Conservation (phyloP, 2,888 invertebrate genomes). For the Crepidodera aurea region DNA sequence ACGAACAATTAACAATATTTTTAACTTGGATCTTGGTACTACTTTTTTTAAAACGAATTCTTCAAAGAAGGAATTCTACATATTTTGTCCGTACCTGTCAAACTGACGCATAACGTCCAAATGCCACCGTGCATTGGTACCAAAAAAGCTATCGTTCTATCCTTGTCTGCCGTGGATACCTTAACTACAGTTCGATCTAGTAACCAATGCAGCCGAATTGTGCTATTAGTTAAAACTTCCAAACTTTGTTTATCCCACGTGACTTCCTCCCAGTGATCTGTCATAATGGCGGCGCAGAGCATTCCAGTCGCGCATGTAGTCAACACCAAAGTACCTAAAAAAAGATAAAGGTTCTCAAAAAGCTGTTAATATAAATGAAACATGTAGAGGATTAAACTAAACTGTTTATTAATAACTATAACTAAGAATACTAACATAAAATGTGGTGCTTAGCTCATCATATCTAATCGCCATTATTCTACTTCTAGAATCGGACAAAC, state of each 20-base stretch:
- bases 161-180: slow-evolving; percentile 58
- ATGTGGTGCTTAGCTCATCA: too few species aligned
- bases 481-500: too few species aligned
- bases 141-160: slow-evolving; percentile 68
- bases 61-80: neutral
- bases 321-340: slow-evolving; percentile 66
- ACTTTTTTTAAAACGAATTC: too few species aligned
- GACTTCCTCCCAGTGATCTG: slow-evolving; percentile 90
- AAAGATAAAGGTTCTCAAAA: neutral
- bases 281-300: slow-evolving; percentile 87
- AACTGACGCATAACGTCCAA: slow-evolving; percentile 86
- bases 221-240: slow-evolving; percentile 67
- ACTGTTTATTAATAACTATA: too few species aligned
- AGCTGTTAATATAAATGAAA: too few species aligned
- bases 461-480: too few species aligned
- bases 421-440: too few species aligned
- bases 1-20: neutral
- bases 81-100: slow-evolving; percentile 69
- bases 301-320: slow-evolving; percentile 81
- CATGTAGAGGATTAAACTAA: too few species aligned
- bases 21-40: too few species aligned
- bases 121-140: slow-evolving; percentile 92
- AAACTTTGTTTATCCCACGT: slow-evolving; percentile 76
- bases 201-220: slow-evolving; percentile 72
- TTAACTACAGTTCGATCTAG: slow-evolving; percentile 79